Evolutionary conservation across 2,113 vertebrate species (phyloP), one percentile per base, ranked within the genome.

Genomic region (Isichthys henryi): DNA sequence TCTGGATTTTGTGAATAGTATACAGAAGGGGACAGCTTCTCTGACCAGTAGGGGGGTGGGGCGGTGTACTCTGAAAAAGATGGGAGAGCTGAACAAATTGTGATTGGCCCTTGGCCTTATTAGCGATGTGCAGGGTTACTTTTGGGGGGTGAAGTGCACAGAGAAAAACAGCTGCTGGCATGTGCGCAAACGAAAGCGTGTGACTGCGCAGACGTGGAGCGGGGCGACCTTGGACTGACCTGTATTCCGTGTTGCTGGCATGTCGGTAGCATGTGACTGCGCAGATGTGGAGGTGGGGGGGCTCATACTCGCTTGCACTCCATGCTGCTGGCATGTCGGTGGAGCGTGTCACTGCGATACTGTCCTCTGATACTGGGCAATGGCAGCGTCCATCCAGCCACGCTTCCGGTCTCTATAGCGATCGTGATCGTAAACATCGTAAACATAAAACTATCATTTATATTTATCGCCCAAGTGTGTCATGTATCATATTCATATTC

Each of bases 161-260:
- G 11, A 77, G 70, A 39, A 74, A 74, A 39, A 74, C 31, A 39
- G 62, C 31, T 80, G 74, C 74, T 15, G 39, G 43, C 43, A 19
- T 19, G 17, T 74, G 5, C 6, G 70, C 31, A 35, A 5, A 77
- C 1, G 11, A 77, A 35, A 77, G 74, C 9, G 10, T 77, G 74
- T 77, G 74, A 77, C 35, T 77, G 31, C 35, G 74, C 35, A 77
- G 74, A 77, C 1, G 0, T 43, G 4, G 11, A 66, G 58, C 1
- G 9, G 58, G 58, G 23, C 23, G 0, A 7, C 7, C 56, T 62
- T 0, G 0, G 0, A 62, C 23, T 62, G 0, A 2, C 58, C 0
- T 62, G 58, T 62, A 62, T 62, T 23, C 58, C 23, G 0, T 62
- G 62, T 1, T 82, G 77, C 39, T 17, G 43, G 9, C 45, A 21